Conservation (phyloP, 2,797 vertebrate species). For the Pyrrhura leucotis region DNA sequence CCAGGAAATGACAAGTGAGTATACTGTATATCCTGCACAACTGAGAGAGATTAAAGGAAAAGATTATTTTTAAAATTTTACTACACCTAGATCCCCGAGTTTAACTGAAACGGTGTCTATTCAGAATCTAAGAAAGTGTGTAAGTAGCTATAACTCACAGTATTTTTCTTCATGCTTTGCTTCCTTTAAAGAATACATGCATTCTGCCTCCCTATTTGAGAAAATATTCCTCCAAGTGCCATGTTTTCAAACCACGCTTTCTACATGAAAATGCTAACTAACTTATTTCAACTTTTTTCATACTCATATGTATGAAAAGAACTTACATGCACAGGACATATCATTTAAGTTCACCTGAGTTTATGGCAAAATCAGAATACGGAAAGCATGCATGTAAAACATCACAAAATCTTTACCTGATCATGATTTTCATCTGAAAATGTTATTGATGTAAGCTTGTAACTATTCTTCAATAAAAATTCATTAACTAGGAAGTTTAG, state of each 20-base stretch:
- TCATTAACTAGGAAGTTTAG: constrained; percentile 99
- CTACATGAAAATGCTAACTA: not conserved
- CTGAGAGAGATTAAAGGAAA: not conserved
- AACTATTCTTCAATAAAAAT: constrained; percentile 98
- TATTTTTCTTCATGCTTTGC: not conserved
- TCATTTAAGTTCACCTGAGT: not conserved
- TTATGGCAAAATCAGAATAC: not conserved
- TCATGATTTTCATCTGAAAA: constrained; percentile 99
- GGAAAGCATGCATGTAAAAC: not conserved
- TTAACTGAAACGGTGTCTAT: not conserved
- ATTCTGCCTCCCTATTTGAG: not conserved
- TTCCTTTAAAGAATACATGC: not conserved
- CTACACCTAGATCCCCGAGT: not conserved
- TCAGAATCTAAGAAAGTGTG: not conserved
- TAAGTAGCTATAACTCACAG: not conserved
- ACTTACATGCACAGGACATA: not conserved
- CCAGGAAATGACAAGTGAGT: not conserved
- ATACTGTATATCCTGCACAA: not conserved
- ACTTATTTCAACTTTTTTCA: not conserved
- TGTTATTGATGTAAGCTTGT: constrained; percentile 97
- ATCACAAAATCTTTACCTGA: constrained; percentile 85
- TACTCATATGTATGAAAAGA: not conserved
- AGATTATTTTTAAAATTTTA: not conserved
- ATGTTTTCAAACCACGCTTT: not conserved
- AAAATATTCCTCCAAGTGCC: not conserved